Base-by-base conservation (phyloP, 2,113 vertebrate genomes). In the Otus sunia region DNA sequence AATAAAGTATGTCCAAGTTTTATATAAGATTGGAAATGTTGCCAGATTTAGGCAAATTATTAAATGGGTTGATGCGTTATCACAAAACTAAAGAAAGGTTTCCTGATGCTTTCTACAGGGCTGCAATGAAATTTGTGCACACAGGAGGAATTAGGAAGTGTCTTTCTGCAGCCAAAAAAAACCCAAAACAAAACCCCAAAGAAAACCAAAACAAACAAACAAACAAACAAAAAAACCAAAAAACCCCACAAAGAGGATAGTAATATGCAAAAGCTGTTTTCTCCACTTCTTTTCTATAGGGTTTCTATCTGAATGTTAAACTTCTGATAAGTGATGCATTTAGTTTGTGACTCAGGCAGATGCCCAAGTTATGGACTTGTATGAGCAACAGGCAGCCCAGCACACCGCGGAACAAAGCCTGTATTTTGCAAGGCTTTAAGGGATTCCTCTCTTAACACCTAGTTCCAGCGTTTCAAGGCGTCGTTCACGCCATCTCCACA, bases 401-500 rank as follows among this genome's bases (percentile, higher is more conserved):
- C 50, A 18, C 15, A 3, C 14, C 0, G 1, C 3, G 58, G 6
- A 10, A 23, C 9, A 11, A 17, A 12, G 26, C 29, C 41, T 13
- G 0, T 3, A 0, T 8, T 45, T 4, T 6, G 3, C 47, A 8
- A 16, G 26, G 23, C 43, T 37, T 6, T 3, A 1, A 0, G 6
- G 25, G 10, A 50, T 64, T 22, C 27, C 66, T 26, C 15, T 20
- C 32, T 32, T 1, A 4, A 10, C 1, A 8, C 7, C 26, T 1
- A 5, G 19, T 20, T 21, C 19, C 18, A 47, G 0, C 0, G 1
- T 29, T 5, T 11, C 20, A 41, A 6, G 21, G 15, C 4, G 36
- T 5, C 45, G 22, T 3, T 13, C 6, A 4, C 0, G 0, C 3
- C 5, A 17, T 2, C 36, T 3, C 12, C 4, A 4, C 8, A 2